phyloP scores from a whole-genome alignment of 2,113 vertebrate genomes.

The Pedetes capensis region DNA sequence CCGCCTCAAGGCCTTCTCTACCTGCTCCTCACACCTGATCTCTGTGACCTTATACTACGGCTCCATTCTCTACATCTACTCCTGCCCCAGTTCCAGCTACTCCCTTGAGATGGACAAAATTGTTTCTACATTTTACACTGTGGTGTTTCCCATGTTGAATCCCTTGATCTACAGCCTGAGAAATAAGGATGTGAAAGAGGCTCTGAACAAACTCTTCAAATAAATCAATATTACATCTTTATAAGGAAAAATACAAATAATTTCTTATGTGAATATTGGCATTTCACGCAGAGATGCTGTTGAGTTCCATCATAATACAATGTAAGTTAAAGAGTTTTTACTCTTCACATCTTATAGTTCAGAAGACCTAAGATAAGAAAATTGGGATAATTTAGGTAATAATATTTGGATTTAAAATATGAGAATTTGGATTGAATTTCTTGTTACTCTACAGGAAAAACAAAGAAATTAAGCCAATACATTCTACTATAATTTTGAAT shows the following conservation, averaged over 20 bases:
- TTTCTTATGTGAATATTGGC: not conserved
- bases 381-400: not conserved
- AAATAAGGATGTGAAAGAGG: conserved; percentile 57
- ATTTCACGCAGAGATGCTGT: not conserved
- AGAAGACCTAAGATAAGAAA: not conserved
- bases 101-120: not conserved
- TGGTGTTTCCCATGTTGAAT: conserved; percentile 48
- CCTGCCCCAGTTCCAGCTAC: not conserved
- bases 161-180: conserved; percentile 59
- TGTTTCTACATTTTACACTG: not conserved
- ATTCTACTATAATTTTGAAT: not conserved
- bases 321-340: not conserved
- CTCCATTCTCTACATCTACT: not conserved
- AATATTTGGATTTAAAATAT: not conserved
- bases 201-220: conserved; percentile 14
- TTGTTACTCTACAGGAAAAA: not conserved
- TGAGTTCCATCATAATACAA: not conserved
- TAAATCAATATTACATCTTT: not conserved
- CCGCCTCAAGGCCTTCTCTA: conserved; percentile 3
- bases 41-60: conserved; percentile 41
- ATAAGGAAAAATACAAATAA: not conserved
- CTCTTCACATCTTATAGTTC: not conserved
- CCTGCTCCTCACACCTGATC: conserved; percentile 15
- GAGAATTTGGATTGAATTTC: not conserved
- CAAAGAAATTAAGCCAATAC: not conserved